These are phyloP conservation scores for Cromileptes altivelis DNA, from an alignment of 2,113 vertebrate genomes.

Conservation along the genomic window DNA sequence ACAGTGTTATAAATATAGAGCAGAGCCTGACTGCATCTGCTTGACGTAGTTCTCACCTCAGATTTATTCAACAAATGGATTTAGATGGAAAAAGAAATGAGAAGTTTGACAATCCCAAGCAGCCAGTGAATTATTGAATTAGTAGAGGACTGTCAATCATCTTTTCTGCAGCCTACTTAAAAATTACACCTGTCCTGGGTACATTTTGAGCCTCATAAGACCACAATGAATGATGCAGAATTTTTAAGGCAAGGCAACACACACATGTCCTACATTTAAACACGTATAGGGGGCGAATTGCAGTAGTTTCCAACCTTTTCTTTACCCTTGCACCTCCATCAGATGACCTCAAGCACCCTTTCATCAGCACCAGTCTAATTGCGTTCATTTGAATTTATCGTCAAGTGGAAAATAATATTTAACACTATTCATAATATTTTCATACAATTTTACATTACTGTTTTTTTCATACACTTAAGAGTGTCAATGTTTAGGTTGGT, in stretches of 20 bases:
- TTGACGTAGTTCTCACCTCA: not conserved
- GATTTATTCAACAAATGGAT: not conserved
- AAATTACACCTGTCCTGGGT: not conserved
- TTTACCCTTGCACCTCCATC: too few species aligned
- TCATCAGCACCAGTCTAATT: too few species aligned
- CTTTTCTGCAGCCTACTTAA: not conserved
- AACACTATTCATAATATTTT: too few species aligned
- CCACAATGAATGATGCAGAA: not conserved
- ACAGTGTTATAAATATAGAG: not conserved
- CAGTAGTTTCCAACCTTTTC: too few species aligned
- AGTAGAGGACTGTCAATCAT: not conserved
- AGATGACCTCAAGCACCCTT: too few species aligned
- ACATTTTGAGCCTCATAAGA: not conserved
- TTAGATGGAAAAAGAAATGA: not conserved
- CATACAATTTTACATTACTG: too few species aligned
- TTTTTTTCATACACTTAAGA: too few species aligned
- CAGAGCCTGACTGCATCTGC: not conserved
- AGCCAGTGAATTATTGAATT: not conserved
- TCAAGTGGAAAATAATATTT: too few species aligned
- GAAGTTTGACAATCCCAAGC: not conserved
- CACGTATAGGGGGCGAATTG: not conserved
- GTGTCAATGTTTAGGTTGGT: too few species aligned
- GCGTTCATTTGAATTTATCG: too few species aligned
- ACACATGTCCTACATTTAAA: not conserved
- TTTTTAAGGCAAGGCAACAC: too few species aligned